A percentile compares a stretch with the other conserved stretches of the same genome.
phyloP scores from a whole-genome alignment of 2,113 vertebrate genomes.

The Trichomycterus rosablanca region DNA sequence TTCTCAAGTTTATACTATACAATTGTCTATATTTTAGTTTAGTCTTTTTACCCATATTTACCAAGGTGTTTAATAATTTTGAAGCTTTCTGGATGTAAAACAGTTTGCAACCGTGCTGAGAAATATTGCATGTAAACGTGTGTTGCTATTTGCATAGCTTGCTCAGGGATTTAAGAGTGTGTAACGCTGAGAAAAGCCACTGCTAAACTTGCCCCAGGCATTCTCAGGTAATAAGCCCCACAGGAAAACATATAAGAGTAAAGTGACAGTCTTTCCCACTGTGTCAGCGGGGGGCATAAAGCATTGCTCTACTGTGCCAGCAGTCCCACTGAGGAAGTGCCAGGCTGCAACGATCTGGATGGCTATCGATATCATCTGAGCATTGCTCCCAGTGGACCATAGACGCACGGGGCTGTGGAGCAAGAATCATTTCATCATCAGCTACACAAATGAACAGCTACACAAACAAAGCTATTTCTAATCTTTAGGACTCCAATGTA shows the following conservation, averaged over 20 bases:
- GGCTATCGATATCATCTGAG: constrained; percentile 11
- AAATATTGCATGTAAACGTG: too few relatives aligned
- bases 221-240: constrained; percentile 16
- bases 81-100: too few relatives aligned
- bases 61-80: too few relatives aligned
- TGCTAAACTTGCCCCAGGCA: not conserved
- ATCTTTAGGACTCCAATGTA: too few relatives aligned
- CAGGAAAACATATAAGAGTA: not conserved
- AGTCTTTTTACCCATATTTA: too few relatives aligned
- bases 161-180: not conserved
- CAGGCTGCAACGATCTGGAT: constrained; percentile 10
- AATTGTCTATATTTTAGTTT: too few relatives aligned
- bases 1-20: too few relatives aligned
- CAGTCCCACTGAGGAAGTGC: constrained; percentile 23
- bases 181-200: not conserved
- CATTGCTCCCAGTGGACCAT: constrained; percentile 1
- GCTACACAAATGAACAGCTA: too few relatives aligned
- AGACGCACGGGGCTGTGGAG: constrained; percentile 1
- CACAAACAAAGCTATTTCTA: too few relatives aligned
- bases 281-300: constrained; percentile 24
- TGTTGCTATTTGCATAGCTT: not conserved
- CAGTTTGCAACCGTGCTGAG: too few relatives aligned
- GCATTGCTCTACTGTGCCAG: constrained; percentile 19
- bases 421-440: not conserved
- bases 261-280: constrained; percentile 26